Evolutionary conservation across 37 sponge, comb jelly and placozoan species (phyloP), one percentile per base, ranked within the genome.

Genomic region (Corticium candelabrum): DNA sequence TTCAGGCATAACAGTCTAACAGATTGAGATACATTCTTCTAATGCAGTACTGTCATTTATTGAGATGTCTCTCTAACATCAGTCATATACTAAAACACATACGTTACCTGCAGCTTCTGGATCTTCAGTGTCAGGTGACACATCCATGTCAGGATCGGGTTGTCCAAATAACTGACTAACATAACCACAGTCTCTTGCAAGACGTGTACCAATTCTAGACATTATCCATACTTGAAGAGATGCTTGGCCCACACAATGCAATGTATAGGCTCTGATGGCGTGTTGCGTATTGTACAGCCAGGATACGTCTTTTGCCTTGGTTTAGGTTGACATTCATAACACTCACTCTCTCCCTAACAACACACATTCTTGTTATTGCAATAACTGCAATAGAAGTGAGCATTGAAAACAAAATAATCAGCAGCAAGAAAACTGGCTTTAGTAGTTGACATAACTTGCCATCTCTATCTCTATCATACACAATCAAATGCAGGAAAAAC

Each of bases 221-320:
- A n/a, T 50, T 27, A 21, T 50, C 21, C 79, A 37, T 62, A 89
- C 89, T 86, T 90, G 83, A 94, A 98, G 40, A 98, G 86, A 74
- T 98, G 99, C 77, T 98, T 98, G 70, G 95, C 93, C 99, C 99
- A 98, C 67, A 98, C 95, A 30, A 98, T 94, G 74, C 99, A 98
- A 84, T 98, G 99, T 74, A 98, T 92, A 2, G 99, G 99, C 74
- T 94, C 93, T n/a, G 93, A 90, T 39, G 99, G 99, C 38, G 99
- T 98, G 84, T 98, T 98, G 37, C 99, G 75, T 11, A 98, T 98
- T 39, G 95, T 98, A 67, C 99, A 98, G 38, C 95, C 95, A 29
- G 99, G 99, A 40, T 75, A 98, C 31, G 93, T 92, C 83, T 90
- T 98, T 30, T 85, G 67, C 3, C 85, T 83, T 29, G 96, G 92